Evolutionary conservation across 2,888 invertebrate species (phyloP).

Genomic region (Thera britannica): DNA sequence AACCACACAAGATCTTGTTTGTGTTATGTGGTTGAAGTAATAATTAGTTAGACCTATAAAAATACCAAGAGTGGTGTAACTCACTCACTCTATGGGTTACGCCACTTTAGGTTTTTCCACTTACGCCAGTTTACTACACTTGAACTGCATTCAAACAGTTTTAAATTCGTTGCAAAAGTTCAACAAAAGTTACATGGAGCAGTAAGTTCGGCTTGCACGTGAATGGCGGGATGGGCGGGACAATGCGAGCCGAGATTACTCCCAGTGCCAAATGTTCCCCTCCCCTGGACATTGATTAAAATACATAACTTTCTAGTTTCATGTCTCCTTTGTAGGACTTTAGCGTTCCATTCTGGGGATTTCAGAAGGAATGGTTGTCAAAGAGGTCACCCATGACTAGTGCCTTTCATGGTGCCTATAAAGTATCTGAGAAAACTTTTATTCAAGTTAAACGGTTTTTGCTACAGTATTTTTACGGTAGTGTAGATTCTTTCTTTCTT

Average conservation of each 20-base stretch:
- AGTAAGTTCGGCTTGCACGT: neutral
- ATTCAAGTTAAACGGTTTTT: too few species aligned
- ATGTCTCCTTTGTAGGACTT: conserved; percentile 21
- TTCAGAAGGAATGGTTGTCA: neutral
- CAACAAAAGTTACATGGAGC: conserved; percentile 11
- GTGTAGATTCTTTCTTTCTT: too few species aligned
- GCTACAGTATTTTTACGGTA: too few species aligned
- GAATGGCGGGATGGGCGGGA: conserved; percentile 17
- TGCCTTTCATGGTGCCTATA: too few species aligned
- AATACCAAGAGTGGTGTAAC: too few species aligned
- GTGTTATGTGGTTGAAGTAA: too few species aligned
- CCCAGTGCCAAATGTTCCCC: conserved; percentile 31
- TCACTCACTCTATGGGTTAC: too few species aligned
- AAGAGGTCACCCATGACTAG: neutral
- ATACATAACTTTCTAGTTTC: conserved; percentile 34
- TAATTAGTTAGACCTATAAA: too few species aligned
- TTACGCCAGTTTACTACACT: neutral
- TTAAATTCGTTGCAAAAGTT: conserved; percentile 1
- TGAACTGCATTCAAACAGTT: neutral
- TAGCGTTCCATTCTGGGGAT: neutral
- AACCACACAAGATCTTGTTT: too few species aligned
- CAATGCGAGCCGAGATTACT: conserved; percentile 30
- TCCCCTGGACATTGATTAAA: conserved; percentile 36
- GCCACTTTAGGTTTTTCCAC: neutral
- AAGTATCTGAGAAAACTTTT: too few species aligned